Base-by-base conservation (phyloP, 2,797 vertebrate species). In the Loriculus beryllinus region DNA sequence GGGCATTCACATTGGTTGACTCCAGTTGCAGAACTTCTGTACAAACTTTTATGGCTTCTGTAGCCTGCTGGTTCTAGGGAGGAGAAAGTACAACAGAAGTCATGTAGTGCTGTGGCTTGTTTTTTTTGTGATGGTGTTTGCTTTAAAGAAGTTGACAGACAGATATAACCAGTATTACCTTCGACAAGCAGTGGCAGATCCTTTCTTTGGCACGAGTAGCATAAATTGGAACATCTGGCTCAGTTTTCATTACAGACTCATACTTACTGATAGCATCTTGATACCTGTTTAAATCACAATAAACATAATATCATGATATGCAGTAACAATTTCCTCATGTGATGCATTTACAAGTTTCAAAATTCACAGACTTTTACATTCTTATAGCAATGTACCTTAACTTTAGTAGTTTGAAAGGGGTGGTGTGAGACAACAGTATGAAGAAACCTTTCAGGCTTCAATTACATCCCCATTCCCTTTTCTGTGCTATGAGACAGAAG, bases 241-340 rank as follows among this genome's bases (percentile, higher is more conserved):
- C 99, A 1, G 98, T 99, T 97, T 98, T 98, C 98, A 99, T 99
- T 94, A 99, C 98, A 1, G 98, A 97, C 43, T 99, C 98, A 0
- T 99, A 99, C 96, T 99, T 99, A 95, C 83, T 98, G 78, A 98
- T 97, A 6, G 99, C 99, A 6, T 99, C 99, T 78, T 98, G 97
- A 48, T 99, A 99, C 89, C 99, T 99, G 83, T 94, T 84, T 75
- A 88, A 72, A 88, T 48, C 26, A 59, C 54, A 47, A 51, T 86
- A 60, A 85, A n/a, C 11, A 5, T 15, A 82, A 5, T 42, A 62
- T 42, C 42, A 60, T 33, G 8, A 25, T 35, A 45, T 5, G 3
- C 5, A 72, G 1, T 35, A 54, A 70, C 31, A 28, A 21, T 18
- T 56, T 80, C 31, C 67, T 23, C 5, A 10, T 60, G 33, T 13